Percentiles rank a stretch among this genome's conserved stretches.
phyloP scores from a whole-genome alignment of 2,113 vertebrate species.

The Xenus cinereus region DNA sequence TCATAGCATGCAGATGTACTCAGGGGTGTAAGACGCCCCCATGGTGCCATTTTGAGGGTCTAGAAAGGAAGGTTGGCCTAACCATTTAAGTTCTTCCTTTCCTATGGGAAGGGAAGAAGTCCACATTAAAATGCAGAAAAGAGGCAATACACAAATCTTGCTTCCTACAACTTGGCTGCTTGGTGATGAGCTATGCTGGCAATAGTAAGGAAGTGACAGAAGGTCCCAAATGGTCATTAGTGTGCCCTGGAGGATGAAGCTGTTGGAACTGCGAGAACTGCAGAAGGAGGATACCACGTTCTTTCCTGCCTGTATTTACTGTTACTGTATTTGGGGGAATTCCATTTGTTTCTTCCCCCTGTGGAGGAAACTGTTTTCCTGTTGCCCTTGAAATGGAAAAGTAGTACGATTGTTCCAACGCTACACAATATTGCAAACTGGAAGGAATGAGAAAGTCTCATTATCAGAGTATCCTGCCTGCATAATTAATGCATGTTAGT shows the following conservation, averaged over 20 bases:
- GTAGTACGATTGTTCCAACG: neutral
- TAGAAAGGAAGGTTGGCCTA: neutral
- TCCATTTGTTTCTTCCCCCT: neutral
- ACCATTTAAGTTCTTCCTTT: neutral
- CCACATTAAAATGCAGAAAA: neutral
- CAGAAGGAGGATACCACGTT: neutral
- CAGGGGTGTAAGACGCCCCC: neutral
- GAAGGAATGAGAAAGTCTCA: neutral
- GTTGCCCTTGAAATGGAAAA: neutral
- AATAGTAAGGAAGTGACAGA: neutral
- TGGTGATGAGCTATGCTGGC: neutral
- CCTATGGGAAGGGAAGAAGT: neutral
- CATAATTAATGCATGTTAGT: neutral
- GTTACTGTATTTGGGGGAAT: constrained; percentile 4
- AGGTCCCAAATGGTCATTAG: neutral
- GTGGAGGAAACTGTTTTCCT: neutral
- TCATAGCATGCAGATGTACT: neutral
- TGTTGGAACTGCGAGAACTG: neutral
- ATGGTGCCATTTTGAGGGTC: neutral
- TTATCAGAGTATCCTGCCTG: neutral
- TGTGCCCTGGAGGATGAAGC: neutral
- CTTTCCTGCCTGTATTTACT: neutral
- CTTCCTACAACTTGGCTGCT: neutral
- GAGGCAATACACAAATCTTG: neutral
- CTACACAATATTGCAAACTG: neutral